Evolutionary conservation across 2,113 vertebrate species (phyloP).

Genomic region (Pycnonotus jocosus): DNA sequence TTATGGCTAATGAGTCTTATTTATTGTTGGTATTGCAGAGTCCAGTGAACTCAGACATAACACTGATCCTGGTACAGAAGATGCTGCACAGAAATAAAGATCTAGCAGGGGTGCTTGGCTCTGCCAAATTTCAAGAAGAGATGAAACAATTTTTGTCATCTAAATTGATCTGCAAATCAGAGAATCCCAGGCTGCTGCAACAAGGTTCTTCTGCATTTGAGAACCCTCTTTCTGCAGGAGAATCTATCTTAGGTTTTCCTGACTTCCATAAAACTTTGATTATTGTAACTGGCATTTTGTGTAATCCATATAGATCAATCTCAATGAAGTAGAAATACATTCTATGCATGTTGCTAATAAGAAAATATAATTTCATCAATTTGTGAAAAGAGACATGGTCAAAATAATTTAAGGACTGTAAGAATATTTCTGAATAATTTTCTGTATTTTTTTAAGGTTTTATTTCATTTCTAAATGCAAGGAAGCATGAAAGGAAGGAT

Average conservation of each 20-base stretch:
- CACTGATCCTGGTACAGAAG: not conserved
- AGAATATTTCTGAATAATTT: not conserved
- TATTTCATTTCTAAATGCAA: not conserved
- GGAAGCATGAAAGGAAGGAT: not conserved
- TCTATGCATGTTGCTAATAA: not conserved
- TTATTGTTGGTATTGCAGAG: not conserved
- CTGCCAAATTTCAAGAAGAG: not conserved
- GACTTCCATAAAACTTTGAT: not conserved
- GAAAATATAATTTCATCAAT: not conserved
- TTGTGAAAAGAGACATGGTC: not conserved
- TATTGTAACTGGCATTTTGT: not conserved
- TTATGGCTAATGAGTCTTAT: slow-evolving; percentile 46
- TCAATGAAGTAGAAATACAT: not conserved
- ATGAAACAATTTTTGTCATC: not conserved
- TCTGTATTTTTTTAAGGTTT: not conserved
- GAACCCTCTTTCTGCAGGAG: not conserved
- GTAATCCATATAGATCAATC: not conserved
- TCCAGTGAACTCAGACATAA: not conserved
- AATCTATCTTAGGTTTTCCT: not conserved
- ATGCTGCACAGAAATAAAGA: not conserved
- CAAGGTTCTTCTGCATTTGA: not conserved
- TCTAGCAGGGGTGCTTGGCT: not conserved
- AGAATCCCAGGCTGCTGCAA: not conserved
- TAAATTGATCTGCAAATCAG: not conserved
- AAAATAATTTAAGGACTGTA: not conserved